These are phyloP conservation scores for Dendrocincla tyrannina DNA, from an alignment of 2,797 vertebrate genomes.

Conservation along the genomic window DNA sequence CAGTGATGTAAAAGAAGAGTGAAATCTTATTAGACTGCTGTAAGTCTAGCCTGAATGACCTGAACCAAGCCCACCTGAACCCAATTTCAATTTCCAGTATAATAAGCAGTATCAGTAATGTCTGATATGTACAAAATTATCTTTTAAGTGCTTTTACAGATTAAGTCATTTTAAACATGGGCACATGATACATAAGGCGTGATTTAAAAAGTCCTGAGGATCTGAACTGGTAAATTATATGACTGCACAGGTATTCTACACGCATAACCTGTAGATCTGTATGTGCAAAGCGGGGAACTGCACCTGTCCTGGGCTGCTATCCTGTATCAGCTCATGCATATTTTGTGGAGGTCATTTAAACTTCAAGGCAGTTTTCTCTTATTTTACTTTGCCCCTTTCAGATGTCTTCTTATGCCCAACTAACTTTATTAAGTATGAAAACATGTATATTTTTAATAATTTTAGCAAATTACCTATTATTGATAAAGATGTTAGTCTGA, in stretches of 20 bases:
- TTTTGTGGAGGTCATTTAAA: background rate
- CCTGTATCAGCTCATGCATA: background rate
- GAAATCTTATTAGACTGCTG: conserved; percentile 52
- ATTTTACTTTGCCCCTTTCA: background rate
- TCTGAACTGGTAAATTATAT: background rate
- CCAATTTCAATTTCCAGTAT: conserved; percentile 1
- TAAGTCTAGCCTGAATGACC: conserved; percentile 40
- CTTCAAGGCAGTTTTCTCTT: background rate
- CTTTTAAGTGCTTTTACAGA: conserved; percentile 44
- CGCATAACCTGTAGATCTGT: background rate
- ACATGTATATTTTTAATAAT: background rate
- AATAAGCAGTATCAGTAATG: conserved; percentile 45
- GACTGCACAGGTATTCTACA: background rate
- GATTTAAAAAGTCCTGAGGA: background rate
- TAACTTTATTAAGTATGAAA: background rate
- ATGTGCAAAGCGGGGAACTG: background rate
- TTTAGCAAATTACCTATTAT: background rate
- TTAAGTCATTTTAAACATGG: background rate
- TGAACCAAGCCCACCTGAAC: conserved; percentile 42
- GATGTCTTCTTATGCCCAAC: background rate
- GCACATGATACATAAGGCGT: background rate
- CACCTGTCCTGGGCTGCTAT: background rate
- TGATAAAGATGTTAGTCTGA: background rate
- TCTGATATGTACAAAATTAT: conserved; percentile 50
- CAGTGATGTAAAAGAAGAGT: conserved; percentile 17